These are phyloP conservation scores for Leptinotarsa juncta DNA, from an alignment of 2,888 invertebrate genomes.

Conservation along the genomic window DNA sequence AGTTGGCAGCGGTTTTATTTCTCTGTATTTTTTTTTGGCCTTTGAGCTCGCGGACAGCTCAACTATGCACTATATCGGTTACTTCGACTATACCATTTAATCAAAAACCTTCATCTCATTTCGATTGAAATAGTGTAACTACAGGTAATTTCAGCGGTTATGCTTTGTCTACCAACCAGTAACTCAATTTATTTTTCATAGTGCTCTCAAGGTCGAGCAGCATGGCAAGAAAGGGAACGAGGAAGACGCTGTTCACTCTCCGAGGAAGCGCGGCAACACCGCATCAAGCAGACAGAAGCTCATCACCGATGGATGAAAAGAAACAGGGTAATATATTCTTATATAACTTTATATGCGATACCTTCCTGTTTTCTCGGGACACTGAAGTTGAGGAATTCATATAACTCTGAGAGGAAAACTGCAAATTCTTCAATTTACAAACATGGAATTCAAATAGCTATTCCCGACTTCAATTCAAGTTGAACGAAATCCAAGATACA, in stretches of 20 bases:
- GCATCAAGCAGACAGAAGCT: slow-evolving; percentile 72
- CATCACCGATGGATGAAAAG: slow-evolving; percentile 86
- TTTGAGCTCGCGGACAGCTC: too few species aligned
- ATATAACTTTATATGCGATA: background rate
- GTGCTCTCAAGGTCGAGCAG: slow-evolving; percentile 87
- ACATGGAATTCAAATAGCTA: slow-evolving; percentile 31
- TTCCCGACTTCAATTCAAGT: slow-evolving; percentile 3
- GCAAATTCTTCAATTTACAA: slow-evolving; percentile 35
- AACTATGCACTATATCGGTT: too few species aligned
- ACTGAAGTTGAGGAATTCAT: background rate
- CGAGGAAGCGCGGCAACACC: slow-evolving; percentile 74
- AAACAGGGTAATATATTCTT: slow-evolving; percentile 77
- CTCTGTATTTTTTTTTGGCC: too few species aligned
- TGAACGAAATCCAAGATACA: background rate
- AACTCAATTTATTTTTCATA: slow-evolving; percentile 59
- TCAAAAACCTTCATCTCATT: too few species aligned
- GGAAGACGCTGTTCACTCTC: slow-evolving; percentile 76
- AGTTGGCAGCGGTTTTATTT: too few species aligned
- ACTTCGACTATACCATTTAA: too few species aligned
- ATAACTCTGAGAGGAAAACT: slow-evolving; percentile 6
- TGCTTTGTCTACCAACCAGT: background rate
- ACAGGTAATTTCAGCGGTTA: too few species aligned
- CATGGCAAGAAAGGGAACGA: slow-evolving; percentile 79
- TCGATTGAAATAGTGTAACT: too few species aligned
- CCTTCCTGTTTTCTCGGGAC: background rate